Percentiles rank a stretch among this genome's conserved stretches.
Conservation (phyloP, 2,888 invertebrate species). For the Pantelozetes paolii region DNA sequence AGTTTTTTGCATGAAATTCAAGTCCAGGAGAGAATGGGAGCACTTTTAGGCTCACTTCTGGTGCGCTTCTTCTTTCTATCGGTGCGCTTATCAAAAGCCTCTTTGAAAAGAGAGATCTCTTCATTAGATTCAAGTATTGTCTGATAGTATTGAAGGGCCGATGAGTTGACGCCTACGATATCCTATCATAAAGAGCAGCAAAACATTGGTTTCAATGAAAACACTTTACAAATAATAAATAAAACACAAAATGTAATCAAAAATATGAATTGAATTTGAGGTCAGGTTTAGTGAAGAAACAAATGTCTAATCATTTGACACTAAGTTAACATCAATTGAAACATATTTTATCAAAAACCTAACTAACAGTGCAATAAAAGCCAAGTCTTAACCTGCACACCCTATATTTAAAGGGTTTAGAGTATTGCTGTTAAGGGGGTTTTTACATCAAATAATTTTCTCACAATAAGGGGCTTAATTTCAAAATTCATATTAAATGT, state of each 20-base stretch:
- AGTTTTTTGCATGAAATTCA: neutral
- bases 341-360: too few species aligned
- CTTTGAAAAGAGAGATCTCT: slow-evolving; percentile 43
- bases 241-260: neutral
- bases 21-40: slow-evolving; percentile 38
- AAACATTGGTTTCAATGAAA: neutral
- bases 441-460: too few species aligned
- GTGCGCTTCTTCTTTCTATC: slow-evolving; percentile 41
- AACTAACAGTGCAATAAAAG: too few species aligned
- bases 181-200: slow-evolving; percentile 38
- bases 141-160: slow-evolving; percentile 42
- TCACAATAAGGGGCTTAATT: too few species aligned
- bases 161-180: slow-evolving; percentile 43
- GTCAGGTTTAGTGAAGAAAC: neutral
- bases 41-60: slow-evolving; percentile 32
- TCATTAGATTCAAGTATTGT: slow-evolving; percentile 43
- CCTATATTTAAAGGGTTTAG: too few species aligned
- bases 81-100: slow-evolving; percentile 33
- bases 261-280: slow-evolving; percentile 4
- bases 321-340: too few species aligned
- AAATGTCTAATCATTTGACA: too few species aligned
- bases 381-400: too few species aligned
- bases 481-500: too few species aligned
- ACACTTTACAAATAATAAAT: neutral
- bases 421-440: too few species aligned